Percentiles rank a stretch among this genome's conserved stretches.
Evolutionary conservation across 2,888 invertebrate species (phyloP).

Genomic region (Epirrita christyi): DNA sequence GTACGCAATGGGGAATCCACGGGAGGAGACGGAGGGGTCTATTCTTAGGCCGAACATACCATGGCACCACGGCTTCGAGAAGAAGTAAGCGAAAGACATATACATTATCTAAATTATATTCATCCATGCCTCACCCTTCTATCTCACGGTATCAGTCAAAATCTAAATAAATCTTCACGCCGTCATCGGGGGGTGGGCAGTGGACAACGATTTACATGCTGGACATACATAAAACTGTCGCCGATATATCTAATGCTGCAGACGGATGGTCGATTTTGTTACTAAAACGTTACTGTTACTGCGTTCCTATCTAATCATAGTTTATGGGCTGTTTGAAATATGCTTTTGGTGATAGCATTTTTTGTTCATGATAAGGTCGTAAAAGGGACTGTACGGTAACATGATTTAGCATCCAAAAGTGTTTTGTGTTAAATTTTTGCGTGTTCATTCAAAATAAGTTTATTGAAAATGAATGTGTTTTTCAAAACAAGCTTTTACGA

Average conservation of each 20-base stretch:
- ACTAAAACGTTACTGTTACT: conserved; percentile 16
- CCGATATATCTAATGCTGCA: conserved; percentile 39
- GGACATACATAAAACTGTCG: conserved; percentile 44
- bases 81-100: too few species aligned
- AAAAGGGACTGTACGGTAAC: not conserved
- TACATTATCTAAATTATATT: too few species aligned
- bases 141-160: conserved; percentile 23
- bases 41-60: too few species aligned
- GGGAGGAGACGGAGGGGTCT: too few species aligned
- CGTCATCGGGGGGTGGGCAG: conserved; percentile 28
- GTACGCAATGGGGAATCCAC: too few species aligned
- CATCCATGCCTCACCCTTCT: conserved; percentile 32
- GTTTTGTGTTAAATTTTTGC: too few species aligned
- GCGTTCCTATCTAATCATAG: conserved; percentile 11
- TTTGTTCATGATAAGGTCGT: not conserved
- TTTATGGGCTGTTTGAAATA: conserved; percentile 19
- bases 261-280: conserved; percentile 40
- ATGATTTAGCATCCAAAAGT: not conserved
- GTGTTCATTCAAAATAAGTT: too few species aligned
- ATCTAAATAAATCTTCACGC: conserved; percentile 34
- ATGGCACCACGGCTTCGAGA: too few species aligned
- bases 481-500: too few species aligned
- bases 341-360: conserved; percentile 12
- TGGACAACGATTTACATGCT: conserved; percentile 35
- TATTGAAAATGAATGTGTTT: too few species aligned